Conservation (phyloP, 2,797 vertebrate genomes). For the Salarias fasciatus region DNA sequence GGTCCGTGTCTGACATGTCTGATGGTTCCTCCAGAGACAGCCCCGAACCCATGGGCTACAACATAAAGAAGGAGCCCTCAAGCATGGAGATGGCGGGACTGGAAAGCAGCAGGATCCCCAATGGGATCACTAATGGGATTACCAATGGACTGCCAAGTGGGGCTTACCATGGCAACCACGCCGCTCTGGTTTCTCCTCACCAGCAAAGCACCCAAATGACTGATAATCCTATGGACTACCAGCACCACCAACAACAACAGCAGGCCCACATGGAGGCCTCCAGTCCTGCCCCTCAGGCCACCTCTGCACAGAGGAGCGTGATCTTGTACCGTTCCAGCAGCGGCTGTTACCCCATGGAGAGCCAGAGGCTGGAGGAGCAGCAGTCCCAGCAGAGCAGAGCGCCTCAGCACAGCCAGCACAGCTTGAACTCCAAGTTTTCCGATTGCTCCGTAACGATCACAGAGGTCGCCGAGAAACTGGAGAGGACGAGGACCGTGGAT, state of each 20-base stretch:
- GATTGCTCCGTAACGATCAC: slow-evolving; percentile 75
- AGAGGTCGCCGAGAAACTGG: slow-evolving; percentile 82
- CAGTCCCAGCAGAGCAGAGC: slow-evolving; percentile 63
- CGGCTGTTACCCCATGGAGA: slow-evolving; percentile 80
- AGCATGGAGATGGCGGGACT: slow-evolving; percentile 73
- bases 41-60: slow-evolving; percentile 80
- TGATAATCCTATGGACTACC: slow-evolving; percentile 71
- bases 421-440: slow-evolving; percentile 46
- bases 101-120: slow-evolving; percentile 64
- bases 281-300: slow-evolving; percentile 57
- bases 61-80: slow-evolving; percentile 79
- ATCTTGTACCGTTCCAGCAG: slow-evolving; percentile 86
- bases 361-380: slow-evolving; percentile 69
- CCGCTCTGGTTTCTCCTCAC: slow-evolving; percentile 57
- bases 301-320: slow-evolving; percentile 81
- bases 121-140: slow-evolving; percentile 44
- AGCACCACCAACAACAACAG: slow-evolving; percentile 66
- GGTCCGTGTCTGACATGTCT: slow-evolving; percentile 85
- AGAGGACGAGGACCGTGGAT: slow-evolving; percentile 77
- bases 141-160: slow-evolving; percentile 39
- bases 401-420: slow-evolving; percentile 41
- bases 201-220: slow-evolving; percentile 58
- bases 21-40: slow-evolving; percentile 85
- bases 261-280: slow-evolving; percentile 64
- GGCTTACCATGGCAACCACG: slow-evolving; percentile 55